Evolutionary conservation across 2,797 vertebrate genomes (phyloP), one percentile per base, ranked within the genome.

Genomic region (Phrynocephalus guinanensis): DNA sequence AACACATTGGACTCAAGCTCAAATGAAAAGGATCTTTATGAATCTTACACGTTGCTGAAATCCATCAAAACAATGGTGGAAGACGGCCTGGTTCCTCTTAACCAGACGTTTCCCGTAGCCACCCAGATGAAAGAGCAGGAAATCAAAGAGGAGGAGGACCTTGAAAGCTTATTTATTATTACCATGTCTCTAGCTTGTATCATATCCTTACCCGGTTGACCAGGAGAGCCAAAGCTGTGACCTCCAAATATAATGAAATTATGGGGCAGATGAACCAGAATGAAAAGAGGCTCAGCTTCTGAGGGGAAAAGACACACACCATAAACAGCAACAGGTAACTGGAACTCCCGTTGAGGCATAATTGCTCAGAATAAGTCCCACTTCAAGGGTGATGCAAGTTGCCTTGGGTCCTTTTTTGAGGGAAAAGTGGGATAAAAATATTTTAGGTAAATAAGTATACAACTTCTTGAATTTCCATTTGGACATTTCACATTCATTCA

Each of bases 161-260:
- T 98, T 0, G 97, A 98, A 70, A 95, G 95, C 1, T 94, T 97
- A 26, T 97, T 99, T 11, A n/a, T n/a, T 96, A 94, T 79, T 97
- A 98, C 88, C 98, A 99, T 5, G 95, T 98, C 70, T 95, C 33
- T 0, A 98, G 98, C 48, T 96, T 99, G 86, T 98, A 98, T 91
- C 97, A 95, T 9, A 95, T 98, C 90, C 97, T 98, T 84, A 96
- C 93, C 0, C 91, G 95, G 76, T 97, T 99, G 44, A 98, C 97
- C 78, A 95, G 95, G 91, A 97, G 96, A 94, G 97, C 97, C 2
- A 96, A 97, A 1, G 95, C 93, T 28, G 95, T 99, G 78, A 98
- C 97, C 0, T 94, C 96, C 11, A 97, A 97, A 92, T 99, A 99
- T 93, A 96, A 97, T 96, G 97, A 98, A 92, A 97, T 98, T 63